These are phyloP conservation scores for Lobophora halterata DNA, from an alignment of 2,888 invertebrate species.

Conservation along the genomic window DNA sequence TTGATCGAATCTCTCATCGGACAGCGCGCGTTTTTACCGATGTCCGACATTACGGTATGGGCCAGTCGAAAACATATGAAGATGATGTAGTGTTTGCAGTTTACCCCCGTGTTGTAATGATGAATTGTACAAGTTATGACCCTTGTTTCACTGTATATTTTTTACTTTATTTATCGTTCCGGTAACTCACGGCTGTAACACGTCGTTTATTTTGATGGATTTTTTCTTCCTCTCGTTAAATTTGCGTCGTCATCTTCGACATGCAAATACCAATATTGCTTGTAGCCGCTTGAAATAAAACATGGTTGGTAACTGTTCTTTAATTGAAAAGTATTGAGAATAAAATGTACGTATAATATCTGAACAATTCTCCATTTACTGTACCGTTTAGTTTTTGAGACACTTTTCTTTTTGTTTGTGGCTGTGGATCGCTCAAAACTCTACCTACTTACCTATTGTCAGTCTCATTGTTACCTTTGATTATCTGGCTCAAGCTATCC, in stretches of 20 bases:
- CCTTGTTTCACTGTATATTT: constrained; percentile 46
- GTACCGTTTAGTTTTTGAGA: no score
- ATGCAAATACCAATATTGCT: constrained; percentile 11
- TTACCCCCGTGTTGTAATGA: constrained; percentile 58
- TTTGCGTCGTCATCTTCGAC: constrained; percentile 22
- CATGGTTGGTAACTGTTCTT: constrained; percentile 6
- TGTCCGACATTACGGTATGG: constrained; percentile 32
- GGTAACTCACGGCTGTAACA: constrained; percentile 33
- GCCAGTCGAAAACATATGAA: constrained; percentile 37
- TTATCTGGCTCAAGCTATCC: no score
- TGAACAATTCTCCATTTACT: no score
- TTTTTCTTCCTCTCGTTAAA: constrained; percentile 20
- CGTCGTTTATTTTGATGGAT: constrained; percentile 30
- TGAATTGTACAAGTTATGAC: constrained; percentile 57
- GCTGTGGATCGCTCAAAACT: no score
- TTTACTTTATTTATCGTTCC: constrained; percentile 47
- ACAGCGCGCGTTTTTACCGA: constrained; percentile 64
- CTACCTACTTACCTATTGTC: no score
- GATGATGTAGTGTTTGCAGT: constrained; percentile 63
- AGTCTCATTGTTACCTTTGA: no score
- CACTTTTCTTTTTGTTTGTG: no score
- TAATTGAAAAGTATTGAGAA: constrained; percentile 4
- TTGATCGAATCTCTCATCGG: constrained; percentile 66
- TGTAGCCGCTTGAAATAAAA: constrained; percentile 4
- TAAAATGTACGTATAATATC: no score